phyloP scores from a whole-genome alignment of 1,140 invertebrate genomes.

The Telenomus remus region DNA sequence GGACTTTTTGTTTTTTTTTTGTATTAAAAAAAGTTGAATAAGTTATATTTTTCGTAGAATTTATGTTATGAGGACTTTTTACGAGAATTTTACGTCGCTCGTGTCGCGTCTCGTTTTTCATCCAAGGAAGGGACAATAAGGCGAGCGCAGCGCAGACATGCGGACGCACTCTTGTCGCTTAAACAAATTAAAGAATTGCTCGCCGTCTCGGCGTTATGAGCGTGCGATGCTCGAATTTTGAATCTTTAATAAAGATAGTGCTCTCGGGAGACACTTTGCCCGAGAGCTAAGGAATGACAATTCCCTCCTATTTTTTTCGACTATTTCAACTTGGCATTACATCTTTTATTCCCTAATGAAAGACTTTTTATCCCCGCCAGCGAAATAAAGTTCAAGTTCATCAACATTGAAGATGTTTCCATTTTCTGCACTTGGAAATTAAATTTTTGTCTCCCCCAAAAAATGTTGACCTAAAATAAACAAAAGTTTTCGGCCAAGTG shows the following conservation, averaged over 20 bases:
- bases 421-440: too few species aligned
- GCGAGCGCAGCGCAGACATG: conserved; percentile 43
- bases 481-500: neutral
- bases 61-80: conserved; percentile 69
- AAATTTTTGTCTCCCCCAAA: too few species aligned
- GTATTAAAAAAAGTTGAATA: conserved; percentile 8
- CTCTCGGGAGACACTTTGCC: conserved; percentile 60
- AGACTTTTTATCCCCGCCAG: neutral
- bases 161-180: conserved; percentile 63
- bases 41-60: conserved; percentile 37
- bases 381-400: too few species aligned
- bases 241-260: conserved; percentile 68
- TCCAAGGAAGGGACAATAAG: conserved; percentile 42
- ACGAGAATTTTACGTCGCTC: conserved; percentile 69
- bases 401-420: too few species aligned
- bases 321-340: conserved; percentile 39
- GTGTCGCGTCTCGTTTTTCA: conserved; percentile 58
- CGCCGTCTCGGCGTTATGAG: conserved; percentile 63
- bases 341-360: conserved; percentile 42
- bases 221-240: conserved; percentile 62
- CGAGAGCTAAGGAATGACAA: conserved; percentile 38
- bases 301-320: conserved; percentile 31
- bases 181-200: conserved; percentile 73
- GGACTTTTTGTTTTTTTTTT: too few species aligned
- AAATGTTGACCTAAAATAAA: too few species aligned